phyloP scores from a whole-genome alignment of 2,113 vertebrate species.

The Prietella phreatophila region DNA sequence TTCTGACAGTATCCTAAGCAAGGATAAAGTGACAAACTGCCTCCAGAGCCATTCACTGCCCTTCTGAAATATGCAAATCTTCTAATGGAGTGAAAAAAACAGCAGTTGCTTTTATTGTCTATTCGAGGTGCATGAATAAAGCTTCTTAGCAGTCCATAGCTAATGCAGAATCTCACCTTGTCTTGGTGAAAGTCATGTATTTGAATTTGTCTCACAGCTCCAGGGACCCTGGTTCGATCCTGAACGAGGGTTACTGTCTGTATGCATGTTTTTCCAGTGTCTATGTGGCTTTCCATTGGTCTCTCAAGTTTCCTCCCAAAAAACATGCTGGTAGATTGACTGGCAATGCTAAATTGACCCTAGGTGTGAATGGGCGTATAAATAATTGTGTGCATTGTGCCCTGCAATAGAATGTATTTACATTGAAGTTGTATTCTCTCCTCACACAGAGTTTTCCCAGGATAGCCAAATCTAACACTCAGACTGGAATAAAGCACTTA shows the following conservation, averaged over 20 bases:
- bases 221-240: not conserved
- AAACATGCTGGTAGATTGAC: not conserved
- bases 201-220: not conserved
- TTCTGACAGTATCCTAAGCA: not conserved
- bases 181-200: not conserved
- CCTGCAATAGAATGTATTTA: not conserved
- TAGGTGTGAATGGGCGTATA: not conserved
- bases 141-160: not conserved
- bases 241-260: not conserved
- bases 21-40: conserved; percentile 19
- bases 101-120: conserved; percentile 39
- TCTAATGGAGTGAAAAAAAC: conserved; percentile 48
- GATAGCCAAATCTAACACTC: not conserved
- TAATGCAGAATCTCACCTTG: not conserved
- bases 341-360: not conserved
- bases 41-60: conserved; percentile 3
- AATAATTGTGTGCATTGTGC: not conserved
- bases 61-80: conserved; percentile 46
- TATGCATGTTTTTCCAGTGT: not conserved
- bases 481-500: not conserved
- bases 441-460: not conserved
- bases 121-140: conserved; percentile 28
- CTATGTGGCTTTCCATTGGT: not conserved
- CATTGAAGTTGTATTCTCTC: not conserved
- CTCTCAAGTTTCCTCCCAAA: not conserved